Evolutionary conservation across 1,140 invertebrate species (phyloP).

Genomic region (Trichoplusia ni): DNA sequence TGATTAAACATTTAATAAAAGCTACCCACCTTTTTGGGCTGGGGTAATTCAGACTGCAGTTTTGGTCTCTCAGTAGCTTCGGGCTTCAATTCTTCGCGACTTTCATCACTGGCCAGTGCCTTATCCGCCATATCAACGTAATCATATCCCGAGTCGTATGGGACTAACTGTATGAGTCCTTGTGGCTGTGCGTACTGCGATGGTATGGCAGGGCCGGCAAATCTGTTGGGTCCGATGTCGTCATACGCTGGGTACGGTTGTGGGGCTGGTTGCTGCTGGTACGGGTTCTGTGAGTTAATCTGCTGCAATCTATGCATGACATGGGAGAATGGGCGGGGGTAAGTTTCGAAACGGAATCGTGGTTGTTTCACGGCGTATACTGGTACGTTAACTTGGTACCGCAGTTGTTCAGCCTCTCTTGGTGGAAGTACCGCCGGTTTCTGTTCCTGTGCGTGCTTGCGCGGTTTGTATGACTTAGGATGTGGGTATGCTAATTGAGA

Average conservation of each 20-base stretch:
- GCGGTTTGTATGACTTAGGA: constrained; percentile 31
- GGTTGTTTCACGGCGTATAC: constrained; percentile 1
- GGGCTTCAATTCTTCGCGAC: no score
- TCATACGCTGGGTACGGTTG: not conserved
- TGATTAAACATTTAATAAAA: not conserved
- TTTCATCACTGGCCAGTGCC: no score
- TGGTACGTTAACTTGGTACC: not conserved
- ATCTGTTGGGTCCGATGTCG: not conserved
- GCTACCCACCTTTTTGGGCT: no score
- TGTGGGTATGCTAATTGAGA: constrained; percentile 64
- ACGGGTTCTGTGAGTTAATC: not conserved
- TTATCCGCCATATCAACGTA: not conserved
- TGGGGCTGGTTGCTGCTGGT: not conserved
- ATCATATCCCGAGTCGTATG: not conserved
- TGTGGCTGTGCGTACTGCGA: not conserved
- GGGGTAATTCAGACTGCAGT: no score
- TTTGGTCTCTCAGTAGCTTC: no score
- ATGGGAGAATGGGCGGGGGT: not conserved
- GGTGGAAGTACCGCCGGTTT: not conserved
- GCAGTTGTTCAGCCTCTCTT: not conserved
- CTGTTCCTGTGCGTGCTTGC: not conserved
- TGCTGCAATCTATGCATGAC: not conserved
- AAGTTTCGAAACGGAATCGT: not conserved
- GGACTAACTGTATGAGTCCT: not conserved
- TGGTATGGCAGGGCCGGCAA: not conserved